Evolutionary conservation across 2,797 vertebrate genomes (phyloP).

Genomic region (Hoplostethus atlanticus): DNA sequence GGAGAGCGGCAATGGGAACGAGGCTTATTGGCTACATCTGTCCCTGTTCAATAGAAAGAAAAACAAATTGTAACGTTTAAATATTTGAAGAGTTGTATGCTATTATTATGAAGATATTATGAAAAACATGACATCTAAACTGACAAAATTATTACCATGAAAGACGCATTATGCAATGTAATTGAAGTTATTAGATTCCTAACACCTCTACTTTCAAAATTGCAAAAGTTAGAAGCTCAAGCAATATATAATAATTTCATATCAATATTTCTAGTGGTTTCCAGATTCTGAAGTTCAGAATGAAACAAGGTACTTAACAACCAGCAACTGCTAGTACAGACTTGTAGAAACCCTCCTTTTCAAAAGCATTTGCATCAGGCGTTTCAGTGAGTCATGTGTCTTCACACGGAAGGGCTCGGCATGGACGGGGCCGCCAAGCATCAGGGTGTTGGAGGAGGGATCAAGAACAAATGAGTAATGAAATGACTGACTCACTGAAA

Average conservation of each 20-base stretch:
- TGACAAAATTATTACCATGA: background rate
- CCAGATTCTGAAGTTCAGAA: background rate
- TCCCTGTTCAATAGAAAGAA: background rate
- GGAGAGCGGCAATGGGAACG: conserved; percentile 5
- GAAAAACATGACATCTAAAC: background rate
- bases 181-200: background rate
- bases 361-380: conserved; percentile 39
- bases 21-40: conserved; percentile 6
- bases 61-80: background rate
- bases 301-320: conserved; percentile 26
- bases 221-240: background rate
- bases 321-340: conserved; percentile 23
- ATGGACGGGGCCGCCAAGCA: conserved; percentile 63
- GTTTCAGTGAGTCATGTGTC: conserved; percentile 44
- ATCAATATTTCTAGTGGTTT: background rate
- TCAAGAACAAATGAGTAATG: conserved; percentile 77
- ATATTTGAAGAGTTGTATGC: background rate
- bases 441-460: conserved; percentile 65
- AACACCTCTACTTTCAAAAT: too few species aligned
- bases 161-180: background rate
- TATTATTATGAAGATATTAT: background rate
- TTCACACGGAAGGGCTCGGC: conserved; percentile 60
- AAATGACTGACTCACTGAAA: conserved; percentile 69
- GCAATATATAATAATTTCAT: conserved; percentile 3
- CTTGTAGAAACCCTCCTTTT: conserved; percentile 36